phyloP scores from a whole-genome alignment of 2,113 vertebrate genomes.

The Chrysochloris asiatica region DNA sequence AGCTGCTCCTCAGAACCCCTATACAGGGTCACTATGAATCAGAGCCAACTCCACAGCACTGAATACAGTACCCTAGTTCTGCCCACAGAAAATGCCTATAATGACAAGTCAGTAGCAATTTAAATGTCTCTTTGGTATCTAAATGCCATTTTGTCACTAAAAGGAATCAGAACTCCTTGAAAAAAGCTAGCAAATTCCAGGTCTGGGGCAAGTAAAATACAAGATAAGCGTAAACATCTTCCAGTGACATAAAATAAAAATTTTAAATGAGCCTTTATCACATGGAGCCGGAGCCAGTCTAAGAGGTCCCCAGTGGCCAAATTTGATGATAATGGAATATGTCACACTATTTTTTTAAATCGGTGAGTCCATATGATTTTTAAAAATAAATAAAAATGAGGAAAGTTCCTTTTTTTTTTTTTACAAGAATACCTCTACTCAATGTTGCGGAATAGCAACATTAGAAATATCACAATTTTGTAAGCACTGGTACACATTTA shows the following conservation, averaged over 20 bases:
- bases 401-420: background rate
- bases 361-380: background rate
- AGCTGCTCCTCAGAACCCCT: background rate
- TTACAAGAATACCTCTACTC: background rate
- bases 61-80: no score
- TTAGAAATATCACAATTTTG: conserved; percentile 17
- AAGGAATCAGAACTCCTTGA: background rate
- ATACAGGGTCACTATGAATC: no score
- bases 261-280: background rate
- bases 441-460: background rate
- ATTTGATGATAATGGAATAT: background rate
- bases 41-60: no score
- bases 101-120: background rate
- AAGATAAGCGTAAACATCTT: background rate
- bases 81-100: no score
- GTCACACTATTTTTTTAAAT: background rate
- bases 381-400: background rate
- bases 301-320: background rate
- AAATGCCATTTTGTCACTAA: background rate
- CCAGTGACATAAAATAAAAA: conserved; percentile 38
- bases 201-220: background rate
- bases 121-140: background rate
- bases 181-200: background rate
- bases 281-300: background rate
- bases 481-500: background rate